These are phyloP conservation scores for Psylliodes chrysocephalus DNA, from an alignment of 2,888 invertebrate species.

Conservation along the genomic window DNA sequence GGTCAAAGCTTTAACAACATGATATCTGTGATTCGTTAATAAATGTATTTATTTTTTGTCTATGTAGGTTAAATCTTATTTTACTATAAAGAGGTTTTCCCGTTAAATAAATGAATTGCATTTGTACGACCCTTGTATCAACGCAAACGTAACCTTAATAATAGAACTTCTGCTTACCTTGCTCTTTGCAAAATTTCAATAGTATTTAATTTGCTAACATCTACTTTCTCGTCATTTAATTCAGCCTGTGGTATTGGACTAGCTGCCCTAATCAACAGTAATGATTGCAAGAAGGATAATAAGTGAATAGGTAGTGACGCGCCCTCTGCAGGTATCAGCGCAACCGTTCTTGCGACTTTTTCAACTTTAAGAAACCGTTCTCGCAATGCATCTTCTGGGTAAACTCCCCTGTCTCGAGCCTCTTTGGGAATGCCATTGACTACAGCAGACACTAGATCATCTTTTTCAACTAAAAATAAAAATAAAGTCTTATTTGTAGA, in stretches of 20 bases:
- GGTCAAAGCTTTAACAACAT: no score
- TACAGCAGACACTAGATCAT: constrained; percentile 83
- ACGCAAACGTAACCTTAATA: no score
- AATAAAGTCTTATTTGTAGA: no score
- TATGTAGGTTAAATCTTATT: no score
- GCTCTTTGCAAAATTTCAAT: constrained; percentile 92
- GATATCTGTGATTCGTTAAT: no score
- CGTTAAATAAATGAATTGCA: no score
- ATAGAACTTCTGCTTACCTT: no score
- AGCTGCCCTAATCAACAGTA: constrained; percentile 76
- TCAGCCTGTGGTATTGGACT: constrained; percentile 79
- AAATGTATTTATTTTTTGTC: no score
- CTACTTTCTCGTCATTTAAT: constrained; percentile 76
- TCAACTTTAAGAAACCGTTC: constrained; percentile 87
- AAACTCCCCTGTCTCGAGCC: constrained; percentile 84
- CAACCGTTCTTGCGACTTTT: constrained; percentile 82
- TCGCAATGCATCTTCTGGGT: constrained; percentile 85
- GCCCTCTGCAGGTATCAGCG: constrained; percentile 88
- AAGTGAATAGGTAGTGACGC: constrained; percentile 85
- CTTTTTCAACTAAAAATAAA: constrained; percentile 72
- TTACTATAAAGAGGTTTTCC: no score
- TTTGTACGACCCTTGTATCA: no score
- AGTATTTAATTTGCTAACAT: constrained; percentile 81
- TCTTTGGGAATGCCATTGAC: constrained; percentile 81
- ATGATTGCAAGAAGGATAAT: constrained; percentile 90